Evolutionary conservation across 2,888 invertebrate species (phyloP).

Genomic region (Meiosimyza platycephala): DNA sequence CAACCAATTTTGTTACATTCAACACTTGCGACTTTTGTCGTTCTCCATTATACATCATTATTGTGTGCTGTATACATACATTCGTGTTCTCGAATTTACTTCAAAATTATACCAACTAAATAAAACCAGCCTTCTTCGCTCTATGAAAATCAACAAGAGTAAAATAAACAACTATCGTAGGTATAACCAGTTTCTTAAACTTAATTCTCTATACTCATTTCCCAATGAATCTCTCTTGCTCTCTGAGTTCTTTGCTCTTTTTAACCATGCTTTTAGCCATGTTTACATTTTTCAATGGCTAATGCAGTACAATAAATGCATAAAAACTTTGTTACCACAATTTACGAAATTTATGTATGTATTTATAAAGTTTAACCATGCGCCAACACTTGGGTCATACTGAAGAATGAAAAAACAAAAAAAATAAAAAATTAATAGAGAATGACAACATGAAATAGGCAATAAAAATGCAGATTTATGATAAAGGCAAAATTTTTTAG

Average conservation of each 20-base stretch:
- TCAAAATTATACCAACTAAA: constrained; percentile 31
- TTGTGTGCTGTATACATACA: constrained; percentile 25
- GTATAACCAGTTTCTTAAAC: constrained; percentile 43
- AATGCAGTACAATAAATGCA: constrained; percentile 18
- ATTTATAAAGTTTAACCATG: constrained; percentile 11
- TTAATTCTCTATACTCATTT: constrained; percentile 45
- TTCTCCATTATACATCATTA: constrained; percentile 32
- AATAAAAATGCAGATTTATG: not conserved
- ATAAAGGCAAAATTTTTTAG: not conserved
- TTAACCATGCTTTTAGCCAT: constrained; percentile 20
- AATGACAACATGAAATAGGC: not conserved
- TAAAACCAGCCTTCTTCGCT: constrained; percentile 51
- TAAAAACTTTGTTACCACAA: constrained; percentile 16
- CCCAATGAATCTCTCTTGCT: not conserved
- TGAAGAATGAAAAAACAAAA: not conserved
- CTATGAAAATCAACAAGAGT: constrained; percentile 12
- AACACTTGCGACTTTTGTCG: constrained; percentile 39
- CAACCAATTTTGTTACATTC: constrained; percentile 51
- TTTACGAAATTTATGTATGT: not conserved
- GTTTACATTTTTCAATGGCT: constrained; percentile 29
- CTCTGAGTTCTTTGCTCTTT: constrained; percentile 54
- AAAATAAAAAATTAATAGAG: not conserved
- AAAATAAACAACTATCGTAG: not conserved
- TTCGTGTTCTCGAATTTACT: not conserved
- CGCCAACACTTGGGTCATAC: constrained; percentile 8